Percentiles rank a stretch among this genome's conserved stretches.
Conservation (phyloP, 2,797 vertebrate genomes). For the Phoebastria nigripes region DNA sequence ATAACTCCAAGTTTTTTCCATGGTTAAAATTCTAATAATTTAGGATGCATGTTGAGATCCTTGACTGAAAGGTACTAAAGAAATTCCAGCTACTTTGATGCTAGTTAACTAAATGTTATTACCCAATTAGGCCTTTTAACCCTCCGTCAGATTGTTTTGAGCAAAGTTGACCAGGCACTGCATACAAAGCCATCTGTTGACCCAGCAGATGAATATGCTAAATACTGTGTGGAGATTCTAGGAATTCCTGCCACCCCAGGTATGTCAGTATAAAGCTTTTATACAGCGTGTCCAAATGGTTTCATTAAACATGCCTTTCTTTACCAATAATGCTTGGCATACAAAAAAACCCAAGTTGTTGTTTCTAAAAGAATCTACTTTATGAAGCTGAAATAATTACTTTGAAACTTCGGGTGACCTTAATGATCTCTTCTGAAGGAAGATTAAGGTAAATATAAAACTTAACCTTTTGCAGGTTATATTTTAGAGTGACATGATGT, state of each 20-base stretch:
- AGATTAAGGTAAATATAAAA: background rate
- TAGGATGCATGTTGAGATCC: background rate
- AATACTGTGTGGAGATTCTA: constrained; percentile 84
- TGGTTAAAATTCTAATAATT: background rate
- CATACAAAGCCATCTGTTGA: constrained; percentile 82
- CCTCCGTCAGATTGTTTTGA: constrained; percentile 91
- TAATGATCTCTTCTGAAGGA: background rate
- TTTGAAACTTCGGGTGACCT: background rate
- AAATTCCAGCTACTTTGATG: background rate
- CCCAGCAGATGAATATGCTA: constrained; percentile 86
- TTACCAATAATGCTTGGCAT: background rate
- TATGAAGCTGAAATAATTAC: background rate
- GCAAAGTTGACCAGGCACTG: constrained; percentile 90
- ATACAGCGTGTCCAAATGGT: background rate
- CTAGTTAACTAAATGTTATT: background rate
- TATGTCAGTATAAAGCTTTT: constrained; percentile 49
- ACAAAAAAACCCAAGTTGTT: background rate
- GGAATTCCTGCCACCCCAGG: constrained; percentile 93
- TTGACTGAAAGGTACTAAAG: background rate
- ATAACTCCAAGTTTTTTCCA: background rate
- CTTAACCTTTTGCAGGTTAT: background rate
- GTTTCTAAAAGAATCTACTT: background rate
- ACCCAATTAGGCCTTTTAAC: constrained; percentile 85
- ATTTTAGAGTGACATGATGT: background rate
- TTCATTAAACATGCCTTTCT: background rate